phyloP scores from a whole-genome alignment of 2,888 invertebrate species.

The Hypselothyrea guttata region DNA sequence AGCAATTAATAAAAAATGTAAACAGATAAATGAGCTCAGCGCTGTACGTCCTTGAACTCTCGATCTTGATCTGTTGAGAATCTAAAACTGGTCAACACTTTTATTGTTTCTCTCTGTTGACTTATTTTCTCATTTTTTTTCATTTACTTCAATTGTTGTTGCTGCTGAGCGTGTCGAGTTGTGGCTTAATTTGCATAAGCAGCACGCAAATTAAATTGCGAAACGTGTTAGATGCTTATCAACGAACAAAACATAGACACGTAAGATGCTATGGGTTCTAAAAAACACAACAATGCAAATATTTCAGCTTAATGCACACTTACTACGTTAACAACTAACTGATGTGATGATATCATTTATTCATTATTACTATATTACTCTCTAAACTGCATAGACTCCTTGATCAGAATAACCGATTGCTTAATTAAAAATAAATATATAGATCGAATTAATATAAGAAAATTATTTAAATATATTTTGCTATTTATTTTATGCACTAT shows the following conservation, averaged over 20 bases:
- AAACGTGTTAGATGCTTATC: constrained; percentile 75
- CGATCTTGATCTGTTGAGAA: constrained; percentile 6
- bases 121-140: constrained; percentile 16
- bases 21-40: constrained; percentile 14
- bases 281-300: too few species aligned
- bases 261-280: constrained; percentile 22
- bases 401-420: too few species aligned
- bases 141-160: constrained; percentile 20
- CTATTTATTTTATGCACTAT: too few species aligned
- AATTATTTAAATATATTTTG: too few species aligned
- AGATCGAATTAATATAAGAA: too few species aligned
- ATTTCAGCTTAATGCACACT: too few species aligned
- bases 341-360: constrained; percentile 40
- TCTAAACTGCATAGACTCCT: too few species aligned
- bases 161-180: constrained; percentile 50
- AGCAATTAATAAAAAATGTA: constrained; percentile 4
- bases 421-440: too few species aligned
- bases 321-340: too few species aligned
- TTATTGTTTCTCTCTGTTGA: constrained; percentile 19
- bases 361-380: constrained; percentile 8
- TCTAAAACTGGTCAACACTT: constrained; percentile 22
- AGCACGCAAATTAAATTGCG: constrained; percentile 66
- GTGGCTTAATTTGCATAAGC: constrained; percentile 60
- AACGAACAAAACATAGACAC: constrained; percentile 49
- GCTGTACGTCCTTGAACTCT: constrained; percentile 51